Evolutionary conservation across 2,113 vertebrate species (phyloP).

Genomic region (Rhizomys pruinosus): DNA sequence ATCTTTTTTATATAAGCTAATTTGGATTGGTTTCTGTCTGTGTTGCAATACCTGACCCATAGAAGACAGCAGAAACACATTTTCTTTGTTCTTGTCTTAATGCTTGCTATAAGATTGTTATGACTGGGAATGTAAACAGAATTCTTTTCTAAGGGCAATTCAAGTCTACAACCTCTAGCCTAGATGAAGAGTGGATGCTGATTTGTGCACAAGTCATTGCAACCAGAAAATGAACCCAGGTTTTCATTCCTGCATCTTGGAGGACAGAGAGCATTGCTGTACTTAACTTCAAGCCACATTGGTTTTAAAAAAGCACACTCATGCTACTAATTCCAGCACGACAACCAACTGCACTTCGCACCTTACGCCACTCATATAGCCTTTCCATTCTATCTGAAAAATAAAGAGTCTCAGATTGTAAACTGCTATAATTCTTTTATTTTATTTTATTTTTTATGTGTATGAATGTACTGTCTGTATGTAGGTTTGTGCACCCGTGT

Average conservation of each 20-base stretch:
- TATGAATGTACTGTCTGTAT: too few relatives aligned
- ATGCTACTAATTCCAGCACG: neutral
- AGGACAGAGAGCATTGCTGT: neutral
- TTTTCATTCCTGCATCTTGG: neutral
- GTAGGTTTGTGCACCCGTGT: too few relatives aligned
- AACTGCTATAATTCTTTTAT: neutral
- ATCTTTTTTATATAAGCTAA: neutral
- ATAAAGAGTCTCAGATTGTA: neutral
- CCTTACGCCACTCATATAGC: neutral
- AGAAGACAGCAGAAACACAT: neutral
- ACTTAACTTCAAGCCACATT: neutral
- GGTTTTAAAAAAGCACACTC: neutral
- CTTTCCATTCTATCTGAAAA: constrained; percentile 16
- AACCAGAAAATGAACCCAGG: neutral
- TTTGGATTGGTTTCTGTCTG: constrained; percentile 24
- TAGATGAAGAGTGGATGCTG: neutral
- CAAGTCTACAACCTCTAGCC: neutral
- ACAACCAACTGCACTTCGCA: neutral
- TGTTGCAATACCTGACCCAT: neutral
- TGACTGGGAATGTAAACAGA: neutral
- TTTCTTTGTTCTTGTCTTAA: neutral
- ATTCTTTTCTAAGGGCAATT: neutral
- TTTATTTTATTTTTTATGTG: too few relatives aligned
- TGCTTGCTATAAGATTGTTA: neutral
- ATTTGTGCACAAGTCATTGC: neutral